Conservation (phyloP, 2,888 invertebrate species). For the Tineola bisselliella region DNA sequence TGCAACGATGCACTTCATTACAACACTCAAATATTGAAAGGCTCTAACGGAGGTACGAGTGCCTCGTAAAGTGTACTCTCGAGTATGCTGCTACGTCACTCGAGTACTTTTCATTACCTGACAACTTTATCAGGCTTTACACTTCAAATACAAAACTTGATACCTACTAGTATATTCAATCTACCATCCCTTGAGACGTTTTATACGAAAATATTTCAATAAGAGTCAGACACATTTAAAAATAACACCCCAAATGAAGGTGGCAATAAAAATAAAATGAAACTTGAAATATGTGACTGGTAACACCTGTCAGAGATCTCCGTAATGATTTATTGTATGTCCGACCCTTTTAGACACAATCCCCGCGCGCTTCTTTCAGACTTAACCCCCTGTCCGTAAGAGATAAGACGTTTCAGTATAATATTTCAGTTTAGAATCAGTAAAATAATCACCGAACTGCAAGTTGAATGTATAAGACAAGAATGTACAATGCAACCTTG, state of each 20-base stretch:
- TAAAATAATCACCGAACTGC: no score
- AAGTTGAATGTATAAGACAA: no score
- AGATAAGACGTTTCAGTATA: no score
- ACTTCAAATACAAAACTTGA: no score
- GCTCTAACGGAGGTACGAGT: not conserved
- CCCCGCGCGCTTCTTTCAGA: not conserved
- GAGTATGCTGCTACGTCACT: not conserved
- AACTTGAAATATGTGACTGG: not conserved
- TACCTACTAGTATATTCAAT: no score
- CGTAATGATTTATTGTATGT: not conserved
- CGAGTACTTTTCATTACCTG: not conserved
- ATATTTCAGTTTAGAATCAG: no score
- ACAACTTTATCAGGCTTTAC: not conserved
- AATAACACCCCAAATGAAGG: no score
- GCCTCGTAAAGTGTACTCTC: not conserved
- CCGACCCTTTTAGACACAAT: not conserved
- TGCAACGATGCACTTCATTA: not conserved
- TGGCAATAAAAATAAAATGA: no score
- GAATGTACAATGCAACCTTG: no score
- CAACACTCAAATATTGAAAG: not conserved
- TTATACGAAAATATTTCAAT: no score
- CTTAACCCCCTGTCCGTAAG: not conserved
- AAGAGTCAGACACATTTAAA: no score
- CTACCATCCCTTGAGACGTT: no score
- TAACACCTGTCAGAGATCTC: not conserved